Evolutionary conservation across 2,888 invertebrate species (phyloP).

Genomic region (Aporophyla lueneburgensis): DNA sequence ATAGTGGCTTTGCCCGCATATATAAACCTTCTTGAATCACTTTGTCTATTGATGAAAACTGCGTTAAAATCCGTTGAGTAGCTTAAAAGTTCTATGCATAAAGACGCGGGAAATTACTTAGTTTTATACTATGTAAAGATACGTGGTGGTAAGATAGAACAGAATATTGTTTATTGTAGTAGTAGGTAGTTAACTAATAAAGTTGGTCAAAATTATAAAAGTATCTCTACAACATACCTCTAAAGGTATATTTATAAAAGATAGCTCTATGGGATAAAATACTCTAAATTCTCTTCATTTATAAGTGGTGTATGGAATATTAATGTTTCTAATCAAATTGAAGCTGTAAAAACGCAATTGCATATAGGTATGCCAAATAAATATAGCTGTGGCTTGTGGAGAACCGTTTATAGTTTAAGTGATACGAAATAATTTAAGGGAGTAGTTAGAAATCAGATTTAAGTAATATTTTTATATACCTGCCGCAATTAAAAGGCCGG

Average conservation of each 20-base stretch:
- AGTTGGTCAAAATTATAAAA: neutral
- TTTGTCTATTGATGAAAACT: too few relatives aligned
- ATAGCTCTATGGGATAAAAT: neutral
- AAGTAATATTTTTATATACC: neutral
- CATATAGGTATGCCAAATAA: neutral
- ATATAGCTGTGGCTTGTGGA: neutral
- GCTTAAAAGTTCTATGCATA: too few relatives aligned
- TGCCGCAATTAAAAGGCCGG: neutral
- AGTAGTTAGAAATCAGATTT: neutral
- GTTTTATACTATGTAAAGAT: too few relatives aligned
- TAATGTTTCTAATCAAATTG: neutral
- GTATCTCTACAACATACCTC: neutral
- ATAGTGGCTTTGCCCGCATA: too few relatives aligned
- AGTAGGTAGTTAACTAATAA: neutral
- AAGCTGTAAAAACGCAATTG: neutral
- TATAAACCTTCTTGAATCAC: too few relatives aligned
- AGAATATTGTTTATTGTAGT: neutral
- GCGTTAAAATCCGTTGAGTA: too few relatives aligned
- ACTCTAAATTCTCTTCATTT: neutral
- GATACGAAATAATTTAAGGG: neutral
- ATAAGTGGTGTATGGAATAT: neutral
- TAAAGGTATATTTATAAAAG: neutral
- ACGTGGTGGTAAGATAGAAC: neutral
- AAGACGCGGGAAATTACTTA: too few relatives aligned
- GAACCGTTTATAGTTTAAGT: too few relatives aligned